Percentiles rank a stretch among this genome's conserved stretches.
These are phyloP conservation scores for Dolomedes plantarius DNA, from an alignment of 2,888 invertebrate genomes.

Conservation along the genomic window DNA sequence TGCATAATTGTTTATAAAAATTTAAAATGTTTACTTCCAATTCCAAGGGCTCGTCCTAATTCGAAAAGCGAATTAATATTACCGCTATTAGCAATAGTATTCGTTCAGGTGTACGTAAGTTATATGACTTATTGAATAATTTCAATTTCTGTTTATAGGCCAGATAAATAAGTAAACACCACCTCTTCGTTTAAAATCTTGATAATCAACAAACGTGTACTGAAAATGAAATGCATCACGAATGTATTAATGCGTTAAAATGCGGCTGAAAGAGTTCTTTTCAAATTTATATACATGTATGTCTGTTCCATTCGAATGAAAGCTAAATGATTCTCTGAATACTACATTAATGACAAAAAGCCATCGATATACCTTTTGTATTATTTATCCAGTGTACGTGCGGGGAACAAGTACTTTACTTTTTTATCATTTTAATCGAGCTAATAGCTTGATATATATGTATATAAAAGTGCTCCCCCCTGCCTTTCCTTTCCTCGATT, in stretches of 20 bases:
- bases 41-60: no score
- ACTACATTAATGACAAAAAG: slow-evolving; percentile 53
- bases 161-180: no score
- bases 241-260: slow-evolving; percentile 52
- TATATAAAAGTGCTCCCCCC: slow-evolving; percentile 46
- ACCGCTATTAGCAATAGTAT: no score
- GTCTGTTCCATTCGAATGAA: slow-evolving; percentile 40
- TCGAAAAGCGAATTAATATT: no score
- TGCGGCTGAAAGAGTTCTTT: slow-evolving; percentile 36
- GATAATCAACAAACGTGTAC: slow-evolving; percentile 35
- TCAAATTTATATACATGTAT: slow-evolving; percentile 43
- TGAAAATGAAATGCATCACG: slow-evolving; percentile 55
- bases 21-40: no score
- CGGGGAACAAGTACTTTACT: background rate
- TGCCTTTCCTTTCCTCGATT: slow-evolving; percentile 17
- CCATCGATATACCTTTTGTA: slow-evolving; percentile 50
- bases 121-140: no score
- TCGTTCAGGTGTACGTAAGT: no score
- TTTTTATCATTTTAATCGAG: slow-evolving; percentile 51
- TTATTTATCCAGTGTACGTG: slow-evolving; percentile 59
- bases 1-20: no score
- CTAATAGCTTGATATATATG: slow-evolving; percentile 63
- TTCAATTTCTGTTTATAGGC: no score
- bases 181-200: no score
- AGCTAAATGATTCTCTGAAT: slow-evolving; percentile 49